Percentiles rank a stretch among this genome's conserved stretches.
These are phyloP conservation scores for Zaprionus africanus DNA, from an alignment of 1,140 invertebrate species.

Conservation along the genomic window DNA sequence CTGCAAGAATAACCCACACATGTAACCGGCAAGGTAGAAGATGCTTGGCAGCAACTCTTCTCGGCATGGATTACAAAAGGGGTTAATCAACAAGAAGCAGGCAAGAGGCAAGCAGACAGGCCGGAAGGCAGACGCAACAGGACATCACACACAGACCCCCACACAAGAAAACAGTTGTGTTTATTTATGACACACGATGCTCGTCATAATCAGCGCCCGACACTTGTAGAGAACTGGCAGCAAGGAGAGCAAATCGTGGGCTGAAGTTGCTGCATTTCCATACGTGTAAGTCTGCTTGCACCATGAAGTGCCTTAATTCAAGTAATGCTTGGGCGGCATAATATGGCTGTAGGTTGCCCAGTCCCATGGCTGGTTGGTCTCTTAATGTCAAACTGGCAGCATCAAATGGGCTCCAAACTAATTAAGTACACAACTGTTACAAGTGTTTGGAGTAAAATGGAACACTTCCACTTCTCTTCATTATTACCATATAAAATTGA, in stretches of 20 bases:
- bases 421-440: constrained; percentile 60
- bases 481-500: no score
- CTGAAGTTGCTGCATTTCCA: constrained; percentile 43
- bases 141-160: constrained; percentile 28
- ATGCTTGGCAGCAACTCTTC: constrained; percentile 25
- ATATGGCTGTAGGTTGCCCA: constrained; percentile 14
- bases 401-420: constrained; percentile 52
- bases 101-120: constrained; percentile 16
- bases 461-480: not conserved
- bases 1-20: constrained; percentile 23
- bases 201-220: constrained; percentile 76
- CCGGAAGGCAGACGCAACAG: constrained; percentile 34
- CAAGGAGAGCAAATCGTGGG: constrained; percentile 33
- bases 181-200: constrained; percentile 78
- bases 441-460: not conserved
- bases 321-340: constrained; percentile 64
- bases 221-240: constrained; percentile 64
- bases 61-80: constrained; percentile 70
- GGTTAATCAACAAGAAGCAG: constrained; percentile 70
- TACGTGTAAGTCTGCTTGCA: constrained; percentile 50
- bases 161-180: constrained; percentile 58
- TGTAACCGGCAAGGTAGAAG: constrained; percentile 18
- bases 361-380: constrained; percentile 9
- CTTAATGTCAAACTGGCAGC: constrained; percentile 6
- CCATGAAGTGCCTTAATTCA: constrained; percentile 74